Evolutionary conservation across 1,140 invertebrate genomes (phyloP), one percentile per base, ranked within the genome.

Genomic region (Dendrolimus punctatus): DNA sequence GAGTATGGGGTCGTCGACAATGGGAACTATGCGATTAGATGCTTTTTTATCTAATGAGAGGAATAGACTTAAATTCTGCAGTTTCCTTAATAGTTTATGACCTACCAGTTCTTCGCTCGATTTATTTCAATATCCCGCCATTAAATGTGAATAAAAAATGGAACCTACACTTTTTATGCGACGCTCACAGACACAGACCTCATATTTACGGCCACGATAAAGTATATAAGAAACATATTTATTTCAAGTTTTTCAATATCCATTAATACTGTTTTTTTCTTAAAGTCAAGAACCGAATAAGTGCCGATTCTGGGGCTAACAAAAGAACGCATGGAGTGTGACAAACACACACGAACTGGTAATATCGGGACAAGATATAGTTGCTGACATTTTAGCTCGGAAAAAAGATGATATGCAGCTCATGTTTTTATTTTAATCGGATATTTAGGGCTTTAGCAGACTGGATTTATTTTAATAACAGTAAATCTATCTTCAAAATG

Each of bases 381-480:
- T 59, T 51, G 67, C 69, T 79, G 78, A 74, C 76, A 81, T 81
- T 81, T 79, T 58, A 62, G 67, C 69, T 71, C 67, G 69, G 74
- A 77, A 51, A 81, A 80, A 81, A 71, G 70, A 79, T 70, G 71
- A 66, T 68, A 61, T 62, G 56, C 53, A 52, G 64, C 58, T 55
- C 60, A 51, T 58, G 68, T 59, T 68, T 68, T 69, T 42, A 36
- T 60, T 54, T 58, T 49, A 62, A 68, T 58, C 58, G 52, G 56
- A 49, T 46, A 39, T 39, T 46, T 49, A 60, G 58, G 58, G 57
- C 48, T 56, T 53, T 47, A 51, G 47, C 49, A 47, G 9, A n/a
- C 36, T 8, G 5, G 9, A 23, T n/a, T 0, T 46, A 23, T 45
- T 46, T 46, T 36, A 4, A 46, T 23, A 23, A 23, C 23, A 23